Conservation (phyloP, 2,113 vertebrate species). For the Campylomormyrus tamandua region DNA sequence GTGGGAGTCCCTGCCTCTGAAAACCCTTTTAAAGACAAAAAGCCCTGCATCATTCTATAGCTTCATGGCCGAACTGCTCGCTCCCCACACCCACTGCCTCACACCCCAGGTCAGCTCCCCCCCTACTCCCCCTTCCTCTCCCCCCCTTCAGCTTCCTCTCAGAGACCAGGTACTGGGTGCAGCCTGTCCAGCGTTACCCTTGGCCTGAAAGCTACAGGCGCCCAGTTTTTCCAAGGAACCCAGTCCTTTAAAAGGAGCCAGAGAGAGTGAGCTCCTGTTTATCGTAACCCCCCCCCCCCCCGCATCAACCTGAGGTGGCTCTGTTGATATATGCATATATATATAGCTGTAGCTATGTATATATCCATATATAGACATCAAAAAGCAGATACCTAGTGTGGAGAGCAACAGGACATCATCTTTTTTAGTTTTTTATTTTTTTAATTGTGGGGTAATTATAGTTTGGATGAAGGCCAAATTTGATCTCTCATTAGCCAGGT, state of each 20-base stretch:
- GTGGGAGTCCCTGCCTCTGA: constrained; percentile 70
- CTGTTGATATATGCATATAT: constrained; percentile 10
- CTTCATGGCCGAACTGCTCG: constrained; percentile 4
- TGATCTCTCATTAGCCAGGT: background rate
- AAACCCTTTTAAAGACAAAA: constrained; percentile 79
- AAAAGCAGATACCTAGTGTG: background rate
- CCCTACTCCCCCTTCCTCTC: background rate
- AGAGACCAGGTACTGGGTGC: constrained; percentile 4
- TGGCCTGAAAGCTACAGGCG: background rate
- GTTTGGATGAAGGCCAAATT: background rate
- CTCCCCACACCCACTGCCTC: rapidly evolving
- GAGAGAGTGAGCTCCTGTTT: background rate
- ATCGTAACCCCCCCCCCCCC: background rate
- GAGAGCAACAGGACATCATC: background rate
- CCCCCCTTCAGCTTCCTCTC: background rate
- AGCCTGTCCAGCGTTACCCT: constrained; percentile 11
- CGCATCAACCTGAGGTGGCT: background rate
- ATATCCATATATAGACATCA: background rate
- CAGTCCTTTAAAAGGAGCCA: background rate
- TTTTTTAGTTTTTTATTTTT: background rate
- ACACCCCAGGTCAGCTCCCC: background rate
- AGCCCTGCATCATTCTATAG: constrained; percentile 71
- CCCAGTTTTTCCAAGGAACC: constrained; percentile 4
- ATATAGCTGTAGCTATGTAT: constrained; percentile 6
- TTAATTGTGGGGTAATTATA: background rate